Evolutionary conservation across 2,797 vertebrate genomes (phyloP).

Genomic region (Sitta carolinensis): DNA sequence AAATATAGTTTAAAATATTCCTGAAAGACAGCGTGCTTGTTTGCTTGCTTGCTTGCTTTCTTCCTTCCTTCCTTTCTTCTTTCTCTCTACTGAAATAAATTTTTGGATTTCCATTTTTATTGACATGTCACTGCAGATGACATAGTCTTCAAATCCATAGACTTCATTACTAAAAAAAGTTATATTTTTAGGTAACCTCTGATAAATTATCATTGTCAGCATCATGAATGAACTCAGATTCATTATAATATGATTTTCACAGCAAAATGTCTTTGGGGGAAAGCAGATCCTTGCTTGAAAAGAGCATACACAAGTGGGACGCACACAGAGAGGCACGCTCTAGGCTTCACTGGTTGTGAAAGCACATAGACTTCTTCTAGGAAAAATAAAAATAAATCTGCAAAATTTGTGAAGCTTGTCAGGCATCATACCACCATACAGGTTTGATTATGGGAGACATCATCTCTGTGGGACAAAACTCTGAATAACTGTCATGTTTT

Average conservation of each 20-base stretch:
- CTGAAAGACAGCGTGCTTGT: background rate
- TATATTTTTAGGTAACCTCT: background rate
- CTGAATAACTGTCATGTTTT: background rate
- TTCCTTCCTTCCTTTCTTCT: background rate
- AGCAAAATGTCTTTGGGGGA: slow-evolving; percentile 4
- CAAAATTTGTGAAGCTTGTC: background rate
- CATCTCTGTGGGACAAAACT: background rate
- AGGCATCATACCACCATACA: background rate
- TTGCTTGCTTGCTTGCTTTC: background rate
- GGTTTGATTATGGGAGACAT: background rate
- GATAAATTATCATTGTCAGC: background rate
- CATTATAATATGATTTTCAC: background rate
- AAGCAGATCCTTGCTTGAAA: background rate
- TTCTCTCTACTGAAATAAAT: background rate
- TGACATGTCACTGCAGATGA: background rate
- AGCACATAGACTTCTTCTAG: background rate
- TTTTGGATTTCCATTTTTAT: background rate
- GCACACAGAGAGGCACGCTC: background rate
- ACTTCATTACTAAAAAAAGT: background rate
- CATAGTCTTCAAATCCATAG: background rate
- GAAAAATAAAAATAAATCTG: background rate
- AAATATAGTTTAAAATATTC: background rate
- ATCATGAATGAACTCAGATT: background rate
- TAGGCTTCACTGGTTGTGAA: background rate
- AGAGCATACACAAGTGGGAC: background rate